Conservation (phyloP, 64 coral and sea anemone genomes). For the Acropora tenuis region DNA sequence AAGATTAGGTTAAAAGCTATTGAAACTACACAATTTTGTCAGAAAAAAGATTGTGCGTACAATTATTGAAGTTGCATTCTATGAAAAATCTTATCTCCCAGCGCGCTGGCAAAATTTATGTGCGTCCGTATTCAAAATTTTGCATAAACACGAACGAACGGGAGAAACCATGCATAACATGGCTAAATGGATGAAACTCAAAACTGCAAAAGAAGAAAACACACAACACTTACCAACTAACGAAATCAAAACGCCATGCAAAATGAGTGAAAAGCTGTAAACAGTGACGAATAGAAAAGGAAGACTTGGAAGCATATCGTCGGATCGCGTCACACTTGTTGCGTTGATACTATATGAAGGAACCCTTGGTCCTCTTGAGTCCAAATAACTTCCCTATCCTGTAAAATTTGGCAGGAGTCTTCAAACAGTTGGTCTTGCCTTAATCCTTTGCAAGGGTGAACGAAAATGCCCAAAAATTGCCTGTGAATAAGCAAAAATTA, state of each 20-base stretch:
- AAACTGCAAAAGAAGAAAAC: not conserved
- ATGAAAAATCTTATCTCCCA: too few relatives aligned
- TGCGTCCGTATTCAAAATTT: too few relatives aligned
- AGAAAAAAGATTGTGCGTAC: too few relatives aligned
- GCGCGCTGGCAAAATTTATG: too few relatives aligned
- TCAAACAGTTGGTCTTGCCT: not conserved
- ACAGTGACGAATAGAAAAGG: not conserved
- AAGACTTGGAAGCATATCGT: not conserved
- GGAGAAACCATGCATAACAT: too few relatives aligned
- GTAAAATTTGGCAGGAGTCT: not conserved
- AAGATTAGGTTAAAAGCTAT: too few relatives aligned
- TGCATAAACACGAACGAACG: too few relatives aligned
- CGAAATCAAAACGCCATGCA: not conserved
- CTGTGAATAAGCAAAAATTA: not conserved
- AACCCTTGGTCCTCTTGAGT: not conserved
- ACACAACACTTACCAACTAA: slow-evolving; percentile 4
- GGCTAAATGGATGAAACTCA: too few relatives aligned
- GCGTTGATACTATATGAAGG: not conserved
- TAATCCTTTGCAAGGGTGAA: too few relatives aligned
- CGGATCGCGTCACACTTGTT: not conserved
- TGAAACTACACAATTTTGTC: too few relatives aligned
- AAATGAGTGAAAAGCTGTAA: not conserved
- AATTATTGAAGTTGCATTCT: too few relatives aligned
- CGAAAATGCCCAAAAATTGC: not conserved
- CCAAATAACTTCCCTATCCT: not conserved